phyloP scores from a whole-genome alignment of 2,113 vertebrate genomes.

The Sylvia atricapilla region DNA sequence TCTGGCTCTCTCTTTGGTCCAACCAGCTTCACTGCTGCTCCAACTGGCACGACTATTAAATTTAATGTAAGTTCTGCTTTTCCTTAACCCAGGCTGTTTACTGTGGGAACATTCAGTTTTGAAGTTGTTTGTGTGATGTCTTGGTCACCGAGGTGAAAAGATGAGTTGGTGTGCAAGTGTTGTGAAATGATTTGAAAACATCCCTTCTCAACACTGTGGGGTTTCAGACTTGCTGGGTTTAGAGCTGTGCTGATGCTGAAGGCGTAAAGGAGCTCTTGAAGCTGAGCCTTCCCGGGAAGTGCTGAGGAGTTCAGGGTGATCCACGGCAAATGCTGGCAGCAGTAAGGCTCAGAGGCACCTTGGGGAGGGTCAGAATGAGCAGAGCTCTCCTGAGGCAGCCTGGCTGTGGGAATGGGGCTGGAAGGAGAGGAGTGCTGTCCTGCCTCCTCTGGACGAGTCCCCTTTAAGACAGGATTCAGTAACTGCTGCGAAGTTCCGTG shows the following conservation, averaged over 20 bases:
- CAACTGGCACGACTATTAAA: constrained; percentile 91
- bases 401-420: not conserved
- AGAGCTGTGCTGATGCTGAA: not conserved
- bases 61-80: constrained; percentile 84
- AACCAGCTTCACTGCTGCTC: constrained; percentile 84
- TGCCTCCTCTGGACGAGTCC: not conserved
- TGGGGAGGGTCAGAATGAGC: too few species aligned
- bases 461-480: not conserved
- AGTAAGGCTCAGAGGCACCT: fast-evolving
- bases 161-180: fast-evolving
- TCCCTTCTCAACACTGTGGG: fast-evolving
- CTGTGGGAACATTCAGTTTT: fast-evolving
- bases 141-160: not conserved
- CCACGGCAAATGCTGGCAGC: not conserved
- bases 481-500: not conserved
- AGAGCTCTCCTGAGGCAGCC: not conserved
- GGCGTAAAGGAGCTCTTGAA: not conserved
- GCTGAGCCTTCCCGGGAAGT: not conserved
- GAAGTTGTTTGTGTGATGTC: not conserved
- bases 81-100: not conserved
- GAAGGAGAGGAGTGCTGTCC: not conserved
- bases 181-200: not conserved
- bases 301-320: not conserved
- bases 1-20: constrained; percentile 88
- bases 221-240: not conserved